phyloP scores from a whole-genome alignment of 2,113 vertebrate genomes.

The Sphyrna mokarran region DNA sequence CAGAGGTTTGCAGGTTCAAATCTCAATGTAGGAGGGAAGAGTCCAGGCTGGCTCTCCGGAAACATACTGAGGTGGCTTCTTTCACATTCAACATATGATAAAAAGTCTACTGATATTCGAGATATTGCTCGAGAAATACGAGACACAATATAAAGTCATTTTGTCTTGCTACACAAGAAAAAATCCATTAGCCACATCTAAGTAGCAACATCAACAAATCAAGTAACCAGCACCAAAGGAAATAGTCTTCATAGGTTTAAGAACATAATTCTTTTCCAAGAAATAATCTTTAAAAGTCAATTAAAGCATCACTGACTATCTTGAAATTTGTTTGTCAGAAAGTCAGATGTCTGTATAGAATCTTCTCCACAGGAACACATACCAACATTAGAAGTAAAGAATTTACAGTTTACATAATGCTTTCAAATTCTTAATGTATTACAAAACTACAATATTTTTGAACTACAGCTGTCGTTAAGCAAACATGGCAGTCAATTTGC shows the following conservation, averaged over 20 bases:
- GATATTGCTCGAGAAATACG: background rate
- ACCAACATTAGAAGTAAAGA: background rate
- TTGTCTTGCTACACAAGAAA: background rate
- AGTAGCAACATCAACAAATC: background rate
- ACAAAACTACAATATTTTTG: background rate
- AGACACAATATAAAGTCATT: background rate
- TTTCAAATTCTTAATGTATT: background rate
- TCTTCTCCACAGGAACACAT: background rate
- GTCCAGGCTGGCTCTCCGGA: background rate
- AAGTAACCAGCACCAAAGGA: background rate
- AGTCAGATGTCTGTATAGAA: background rate
- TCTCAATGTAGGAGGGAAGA: background rate
- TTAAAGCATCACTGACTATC: background rate
- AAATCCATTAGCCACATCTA: background rate
- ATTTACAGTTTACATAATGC: background rate
- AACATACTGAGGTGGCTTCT: background rate
- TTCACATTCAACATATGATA: background rate
- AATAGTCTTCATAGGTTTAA: background rate
- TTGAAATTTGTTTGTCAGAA: background rate
- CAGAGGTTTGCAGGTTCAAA: background rate
- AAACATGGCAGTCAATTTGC: background rate
- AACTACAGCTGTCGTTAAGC: background rate
- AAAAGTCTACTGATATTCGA: background rate
- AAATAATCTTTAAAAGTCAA: background rate
- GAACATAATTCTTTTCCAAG: background rate